Conservation (phyloP, 2,797 vertebrate species). For the Sus cebifrons region DNA sequence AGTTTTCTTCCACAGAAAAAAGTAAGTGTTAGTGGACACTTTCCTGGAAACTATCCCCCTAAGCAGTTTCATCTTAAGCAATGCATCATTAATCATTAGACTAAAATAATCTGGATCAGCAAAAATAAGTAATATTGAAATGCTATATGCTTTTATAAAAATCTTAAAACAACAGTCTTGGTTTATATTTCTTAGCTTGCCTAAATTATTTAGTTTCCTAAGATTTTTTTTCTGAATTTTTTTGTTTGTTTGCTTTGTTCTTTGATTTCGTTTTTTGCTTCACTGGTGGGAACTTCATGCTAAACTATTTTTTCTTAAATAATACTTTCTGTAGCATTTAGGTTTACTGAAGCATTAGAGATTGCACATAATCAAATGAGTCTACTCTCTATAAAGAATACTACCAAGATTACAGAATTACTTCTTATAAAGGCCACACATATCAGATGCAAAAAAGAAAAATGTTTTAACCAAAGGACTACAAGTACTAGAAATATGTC, state of each 20-base stretch:
- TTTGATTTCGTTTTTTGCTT: background rate
- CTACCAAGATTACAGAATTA: too few relatives aligned
- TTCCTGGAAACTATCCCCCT: conserved; percentile 6
- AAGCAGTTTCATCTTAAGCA: conserved; percentile 39
- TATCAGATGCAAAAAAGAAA: too few relatives aligned
- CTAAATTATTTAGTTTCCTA: conserved; percentile 3
- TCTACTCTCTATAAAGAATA: too few relatives aligned
- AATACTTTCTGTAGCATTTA: background rate
- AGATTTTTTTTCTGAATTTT: background rate
- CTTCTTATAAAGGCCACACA: too few relatives aligned
- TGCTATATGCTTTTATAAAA: background rate
- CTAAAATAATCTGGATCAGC: conserved; percentile 5
- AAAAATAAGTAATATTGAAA: conserved; percentile 52
- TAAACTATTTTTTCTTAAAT: background rate
- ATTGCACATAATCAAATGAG: background rate
- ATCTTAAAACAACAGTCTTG: background rate
- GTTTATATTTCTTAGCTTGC: background rate
- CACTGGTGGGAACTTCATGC: background rate
- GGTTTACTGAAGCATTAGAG: background rate
- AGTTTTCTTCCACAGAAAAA: background rate
- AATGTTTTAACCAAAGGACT: background rate
- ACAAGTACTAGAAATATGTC: background rate
- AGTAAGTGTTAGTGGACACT: background rate
- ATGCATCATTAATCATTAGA: background rate
- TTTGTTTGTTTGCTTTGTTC: background rate